phyloP scores from a whole-genome alignment of 2,797 vertebrate genomes.

The Melanotaenia trifasciata region DNA sequence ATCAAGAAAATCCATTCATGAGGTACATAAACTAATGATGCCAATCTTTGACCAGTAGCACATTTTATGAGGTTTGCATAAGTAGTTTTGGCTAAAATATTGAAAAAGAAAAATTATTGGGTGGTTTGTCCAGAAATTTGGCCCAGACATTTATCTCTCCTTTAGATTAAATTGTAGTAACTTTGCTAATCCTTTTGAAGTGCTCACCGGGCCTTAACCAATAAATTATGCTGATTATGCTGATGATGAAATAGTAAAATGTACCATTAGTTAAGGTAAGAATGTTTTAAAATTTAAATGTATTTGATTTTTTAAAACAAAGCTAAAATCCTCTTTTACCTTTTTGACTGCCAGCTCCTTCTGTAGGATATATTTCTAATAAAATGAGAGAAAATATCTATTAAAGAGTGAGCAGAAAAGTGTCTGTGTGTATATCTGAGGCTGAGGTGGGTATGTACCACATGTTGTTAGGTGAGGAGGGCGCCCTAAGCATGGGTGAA shows the following conservation, averaged over 20 bases:
- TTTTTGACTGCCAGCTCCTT: background rate
- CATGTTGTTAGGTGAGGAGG: conserved; percentile 32
- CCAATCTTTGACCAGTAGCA: background rate
- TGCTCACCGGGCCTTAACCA: background rate
- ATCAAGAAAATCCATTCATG: background rate
- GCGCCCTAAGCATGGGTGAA: conserved; percentile 9
- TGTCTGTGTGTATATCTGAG: conserved; percentile 11
- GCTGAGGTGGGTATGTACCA: conserved; percentile 32
- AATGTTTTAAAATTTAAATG: too few relatives aligned
- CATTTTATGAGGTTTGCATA: background rate
- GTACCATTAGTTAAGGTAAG: too few relatives aligned
- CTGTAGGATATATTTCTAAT: conserved; percentile 7
- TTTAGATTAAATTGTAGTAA: background rate
- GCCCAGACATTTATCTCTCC: background rate
- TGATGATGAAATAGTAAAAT: too few relatives aligned
- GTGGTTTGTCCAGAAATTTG: background rate
- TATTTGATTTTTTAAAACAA: too few relatives aligned
- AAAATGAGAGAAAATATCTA: conserved; percentile 3
- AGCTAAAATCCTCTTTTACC: too few relatives aligned
- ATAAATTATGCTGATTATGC: background rate
- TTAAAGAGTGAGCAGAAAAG: background rate
- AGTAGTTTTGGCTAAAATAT: background rate
- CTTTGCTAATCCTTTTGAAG: background rate
- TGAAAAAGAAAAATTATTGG: background rate
- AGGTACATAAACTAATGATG: background rate